A percentile compares a stretch with the other conserved stretches of the same genome.
Conservation (phyloP, 2,888 invertebrate species). For the Leptura quadrifasciata region DNA sequence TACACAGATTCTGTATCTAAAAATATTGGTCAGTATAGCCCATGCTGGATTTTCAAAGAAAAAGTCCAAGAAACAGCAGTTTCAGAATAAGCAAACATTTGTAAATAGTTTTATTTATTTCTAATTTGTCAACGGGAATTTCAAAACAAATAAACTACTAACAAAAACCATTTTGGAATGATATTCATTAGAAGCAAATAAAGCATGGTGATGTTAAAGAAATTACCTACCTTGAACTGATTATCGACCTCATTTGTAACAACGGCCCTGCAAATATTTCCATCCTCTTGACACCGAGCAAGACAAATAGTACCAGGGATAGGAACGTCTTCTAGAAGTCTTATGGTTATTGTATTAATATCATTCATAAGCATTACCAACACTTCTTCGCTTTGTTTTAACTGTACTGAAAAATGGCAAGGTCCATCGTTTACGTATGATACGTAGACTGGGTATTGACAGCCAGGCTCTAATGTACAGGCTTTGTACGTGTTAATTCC, state of each 20-base stretch:
- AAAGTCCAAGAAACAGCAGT: no score
- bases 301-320: conserved; percentile 86
- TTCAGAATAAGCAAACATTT: no score
- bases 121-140: no score
- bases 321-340: conserved; percentile 81
- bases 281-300: conserved; percentile 82
- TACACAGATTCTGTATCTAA: no score
- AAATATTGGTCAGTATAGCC: no score
- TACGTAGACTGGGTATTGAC: conserved; percentile 82
- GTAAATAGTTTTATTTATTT: no score
- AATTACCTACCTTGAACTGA: conserved; percentile 79
- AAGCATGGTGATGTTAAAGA: no score
- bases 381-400: conserved; percentile 78
- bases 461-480: conserved; percentile 75
- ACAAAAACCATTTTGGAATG: no score
- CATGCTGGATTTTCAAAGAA: no score
- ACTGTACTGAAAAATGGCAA: conserved; percentile 84
- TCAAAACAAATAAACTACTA: no score
- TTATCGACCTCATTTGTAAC: conserved; percentile 84
- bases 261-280: conserved; percentile 84
- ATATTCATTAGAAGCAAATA: no score
- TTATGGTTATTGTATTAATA: conserved; percentile 80
- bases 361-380: conserved; percentile 83
- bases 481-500: conserved; percentile 76
- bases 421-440: conserved; percentile 89